Percentiles rank a stretch among this genome's conserved stretches.
phyloP scores from a whole-genome alignment of 2,113 vertebrate species.

The Xiphophorus maculatus region DNA sequence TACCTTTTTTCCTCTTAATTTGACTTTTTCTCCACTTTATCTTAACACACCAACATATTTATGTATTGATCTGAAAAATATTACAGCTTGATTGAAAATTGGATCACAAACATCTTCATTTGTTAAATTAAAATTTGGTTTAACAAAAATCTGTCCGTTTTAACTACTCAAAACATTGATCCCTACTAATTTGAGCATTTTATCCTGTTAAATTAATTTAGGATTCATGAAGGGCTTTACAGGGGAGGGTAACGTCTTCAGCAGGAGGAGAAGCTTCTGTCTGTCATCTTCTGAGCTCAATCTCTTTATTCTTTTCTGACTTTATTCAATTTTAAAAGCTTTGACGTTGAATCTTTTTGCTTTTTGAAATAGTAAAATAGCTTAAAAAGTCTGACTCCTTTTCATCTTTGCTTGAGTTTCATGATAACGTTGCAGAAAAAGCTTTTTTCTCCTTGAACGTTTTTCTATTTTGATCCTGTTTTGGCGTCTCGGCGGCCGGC shows the following conservation, averaged over 20 bases:
- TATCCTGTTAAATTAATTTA: not conserved
- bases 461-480: slow-evolving; percentile 50
- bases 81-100: no score
- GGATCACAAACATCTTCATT: no score
- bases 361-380: not conserved
- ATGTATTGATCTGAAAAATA: no score
- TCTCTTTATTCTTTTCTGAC: slow-evolving; percentile 17
- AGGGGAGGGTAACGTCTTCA: not conserved
- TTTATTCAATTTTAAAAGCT: slow-evolving; percentile 23
- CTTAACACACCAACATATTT: no score
- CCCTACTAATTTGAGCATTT: no score
- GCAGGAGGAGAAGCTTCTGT: not conserved
- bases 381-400: slow-evolving; percentile 19
- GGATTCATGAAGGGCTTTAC: not conserved
- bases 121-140: no score
- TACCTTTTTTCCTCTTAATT: no score
- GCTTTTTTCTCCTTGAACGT: slow-evolving; percentile 45
- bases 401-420: slow-evolving; percentile 21
- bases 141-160: no score
- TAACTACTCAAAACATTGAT: no score
- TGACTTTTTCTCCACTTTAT: no score
- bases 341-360: slow-evolving; percentile 29
- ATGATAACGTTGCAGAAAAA: slow-evolving; percentile 20
- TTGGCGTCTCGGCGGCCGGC: slow-evolving; percentile 26
- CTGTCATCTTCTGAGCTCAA: not conserved